Evolutionary conservation across 2,113 vertebrate genomes (phyloP), one percentile per base, ranked within the genome.

Genomic region (Brachyhypopomus occidentalis): DNA sequence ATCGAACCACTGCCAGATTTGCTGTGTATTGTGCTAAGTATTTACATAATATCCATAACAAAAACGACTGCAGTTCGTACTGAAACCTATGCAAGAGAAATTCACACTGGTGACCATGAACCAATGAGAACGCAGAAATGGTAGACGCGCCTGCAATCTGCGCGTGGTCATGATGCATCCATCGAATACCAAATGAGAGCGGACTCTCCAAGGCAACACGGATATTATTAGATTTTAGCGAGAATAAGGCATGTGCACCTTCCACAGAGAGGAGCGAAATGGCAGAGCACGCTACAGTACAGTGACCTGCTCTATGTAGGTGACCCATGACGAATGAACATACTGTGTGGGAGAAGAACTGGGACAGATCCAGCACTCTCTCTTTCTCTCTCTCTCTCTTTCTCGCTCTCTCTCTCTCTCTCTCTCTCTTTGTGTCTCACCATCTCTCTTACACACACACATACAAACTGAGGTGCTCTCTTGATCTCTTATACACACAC

Each of bases 281-380:
- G 45, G 71, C 62, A 70, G 56, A 16, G 60, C 69, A 63, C 64
- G 52, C 36, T 69, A 82, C 38, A 63, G 52, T n/a, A n/a, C 70
- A 74, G 25, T 85, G 84, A 82, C 80, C 84, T 34, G 77, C 67
- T 85, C 75, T 85, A 85, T 82, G 72, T 85, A 78, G 80, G 84
- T 85, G 80, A 85, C 84, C 84, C 84, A 85, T 85, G 79, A 85
- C 78, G 79, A 85, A 76, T 63, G 72, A 79, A 63, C 76, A 79
- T 67, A 74, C 71, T 70, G 76, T 63, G 72, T 75, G 60, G 71
- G 27, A 84, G 78, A 60, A 25, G 52, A 78, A 79, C 66, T 82
- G 80, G 84, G 80, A 79, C 76, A 71, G 38, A 81, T 48, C 70
- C 83, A 75, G 27, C 38, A 86, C 27, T 30, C 34, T 48, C 41